Conservation (phyloP, 2,797 vertebrate species). For the Chrysocyon brachyurus region DNA sequence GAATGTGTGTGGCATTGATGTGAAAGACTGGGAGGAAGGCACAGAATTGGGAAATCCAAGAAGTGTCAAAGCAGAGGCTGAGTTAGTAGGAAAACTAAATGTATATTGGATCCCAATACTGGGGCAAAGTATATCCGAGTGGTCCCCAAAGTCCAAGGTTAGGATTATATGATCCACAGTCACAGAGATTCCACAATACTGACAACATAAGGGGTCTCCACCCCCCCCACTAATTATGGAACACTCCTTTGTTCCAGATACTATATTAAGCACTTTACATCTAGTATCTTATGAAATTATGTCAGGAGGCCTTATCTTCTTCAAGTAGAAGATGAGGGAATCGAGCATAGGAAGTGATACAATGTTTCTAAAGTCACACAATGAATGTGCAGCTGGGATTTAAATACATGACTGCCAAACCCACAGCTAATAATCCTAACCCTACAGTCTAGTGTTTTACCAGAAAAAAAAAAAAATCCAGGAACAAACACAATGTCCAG, state of each 20-base stretch:
- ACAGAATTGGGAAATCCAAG: neutral
- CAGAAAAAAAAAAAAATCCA: neutral
- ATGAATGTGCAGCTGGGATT: neutral
- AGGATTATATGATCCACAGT: neutral
- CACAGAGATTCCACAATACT: neutral
- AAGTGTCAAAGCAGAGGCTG: neutral
- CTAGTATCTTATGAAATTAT: neutral
- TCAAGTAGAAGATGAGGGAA: neutral
- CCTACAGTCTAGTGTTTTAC: neutral
- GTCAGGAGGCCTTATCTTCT: neutral
- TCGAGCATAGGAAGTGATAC: neutral
- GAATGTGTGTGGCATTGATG: neutral
- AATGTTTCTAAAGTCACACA: neutral
- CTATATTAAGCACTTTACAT: neutral
- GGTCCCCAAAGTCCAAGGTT: neutral
- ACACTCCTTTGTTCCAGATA: neutral
- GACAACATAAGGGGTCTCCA: neutral
- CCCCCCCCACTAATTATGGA: neutral
- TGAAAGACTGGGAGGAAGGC: neutral
- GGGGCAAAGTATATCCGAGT: neutral
- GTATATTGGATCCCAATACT: neutral
- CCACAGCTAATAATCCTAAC: neutral
- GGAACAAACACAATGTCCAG: neutral
- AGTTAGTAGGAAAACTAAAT: neutral
- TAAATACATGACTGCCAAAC: neutral